Evolutionary conservation across 2,888 invertebrate genomes (phyloP).

Genomic region (Amaurobius ferox): DNA sequence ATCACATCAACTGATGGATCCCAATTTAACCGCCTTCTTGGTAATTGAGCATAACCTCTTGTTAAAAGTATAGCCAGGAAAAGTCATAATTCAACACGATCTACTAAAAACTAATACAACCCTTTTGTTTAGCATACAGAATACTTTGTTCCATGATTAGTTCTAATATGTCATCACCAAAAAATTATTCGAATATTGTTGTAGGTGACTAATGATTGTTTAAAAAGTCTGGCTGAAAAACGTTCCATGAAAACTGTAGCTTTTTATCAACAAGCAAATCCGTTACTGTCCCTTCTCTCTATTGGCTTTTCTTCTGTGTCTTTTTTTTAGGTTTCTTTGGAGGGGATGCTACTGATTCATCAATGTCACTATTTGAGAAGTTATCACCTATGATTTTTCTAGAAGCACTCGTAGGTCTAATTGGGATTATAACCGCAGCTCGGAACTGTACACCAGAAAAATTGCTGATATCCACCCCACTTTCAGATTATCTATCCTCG

Average conservation of each 20-base stretch:
- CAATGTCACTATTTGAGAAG: background rate
- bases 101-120: background rate
- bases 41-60: background rate
- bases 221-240: background rate
- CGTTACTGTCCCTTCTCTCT: background rate
- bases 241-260: constrained; percentile 1
- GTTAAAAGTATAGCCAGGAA: background rate
- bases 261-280: constrained; percentile 1
- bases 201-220: constrained; percentile 8
- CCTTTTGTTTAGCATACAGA: background rate
- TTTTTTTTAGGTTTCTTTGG: background rate
- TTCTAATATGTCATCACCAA: constrained; percentile 15
- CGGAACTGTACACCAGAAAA: constrained; percentile 15
- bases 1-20: too few species aligned
- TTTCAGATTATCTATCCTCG: background rate
- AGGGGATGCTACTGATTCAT: background rate
- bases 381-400: background rate
- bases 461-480: background rate
- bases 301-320: background rate
- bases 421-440: background rate
- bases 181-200: constrained; percentile 5
- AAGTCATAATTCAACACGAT: background rate
- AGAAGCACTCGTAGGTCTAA: background rate
- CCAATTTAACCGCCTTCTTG: background rate
- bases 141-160: background rate